A percentile compares a stretch with the other conserved stretches of the same genome.
These are phyloP conservation scores for Cylas formicarius DNA, from an alignment of 1,140 invertebrate genomes.

Conservation along the genomic window DNA sequence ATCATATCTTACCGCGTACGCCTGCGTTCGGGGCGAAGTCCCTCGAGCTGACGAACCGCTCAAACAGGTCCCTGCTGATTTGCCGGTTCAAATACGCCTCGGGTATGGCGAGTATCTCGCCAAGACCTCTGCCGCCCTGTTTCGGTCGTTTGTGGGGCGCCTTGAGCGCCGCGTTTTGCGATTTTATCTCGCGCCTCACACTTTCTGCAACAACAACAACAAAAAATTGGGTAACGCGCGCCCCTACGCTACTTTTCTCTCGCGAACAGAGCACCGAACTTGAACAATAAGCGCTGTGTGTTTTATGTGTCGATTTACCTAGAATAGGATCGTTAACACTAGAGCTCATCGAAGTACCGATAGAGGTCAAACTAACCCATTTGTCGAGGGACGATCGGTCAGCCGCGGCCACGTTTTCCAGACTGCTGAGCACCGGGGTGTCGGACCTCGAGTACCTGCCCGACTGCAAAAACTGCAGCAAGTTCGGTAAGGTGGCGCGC, in stretches of 20 bases:
- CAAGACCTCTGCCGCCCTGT: conserved; percentile 12
- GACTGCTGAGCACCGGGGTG: no score
- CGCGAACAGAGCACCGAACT: no score
- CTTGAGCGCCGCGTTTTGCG: not conserved
- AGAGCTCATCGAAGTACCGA: conserved; percentile 17
- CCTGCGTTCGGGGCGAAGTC: not conserved
- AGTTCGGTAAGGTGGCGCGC: conserved; percentile 65
- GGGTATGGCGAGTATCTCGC: conserved; percentile 36
- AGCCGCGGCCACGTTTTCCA: no score
- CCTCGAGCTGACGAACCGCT: conserved; percentile 3
- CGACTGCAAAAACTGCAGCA: conserved; percentile 48
- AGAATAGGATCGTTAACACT: conserved; percentile 25
- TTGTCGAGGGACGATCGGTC: conserved; percentile 13
- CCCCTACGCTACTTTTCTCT: no score
- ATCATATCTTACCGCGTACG: not conserved
- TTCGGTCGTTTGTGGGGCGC: not conserved
- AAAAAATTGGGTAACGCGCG: no score
- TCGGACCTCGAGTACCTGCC: no score
- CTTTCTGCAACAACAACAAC: no score
- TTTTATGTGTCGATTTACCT: no score
- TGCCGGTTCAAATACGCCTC: conserved; percentile 38
- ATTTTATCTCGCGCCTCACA: no score
- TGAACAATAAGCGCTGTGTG: no score
- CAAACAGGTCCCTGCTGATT: conserved; percentile 33
- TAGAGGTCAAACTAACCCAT: conserved; percentile 20